Base-by-base conservation (phyloP, 1,140 invertebrate genomes). In the Chelonus insularis region DNA sequence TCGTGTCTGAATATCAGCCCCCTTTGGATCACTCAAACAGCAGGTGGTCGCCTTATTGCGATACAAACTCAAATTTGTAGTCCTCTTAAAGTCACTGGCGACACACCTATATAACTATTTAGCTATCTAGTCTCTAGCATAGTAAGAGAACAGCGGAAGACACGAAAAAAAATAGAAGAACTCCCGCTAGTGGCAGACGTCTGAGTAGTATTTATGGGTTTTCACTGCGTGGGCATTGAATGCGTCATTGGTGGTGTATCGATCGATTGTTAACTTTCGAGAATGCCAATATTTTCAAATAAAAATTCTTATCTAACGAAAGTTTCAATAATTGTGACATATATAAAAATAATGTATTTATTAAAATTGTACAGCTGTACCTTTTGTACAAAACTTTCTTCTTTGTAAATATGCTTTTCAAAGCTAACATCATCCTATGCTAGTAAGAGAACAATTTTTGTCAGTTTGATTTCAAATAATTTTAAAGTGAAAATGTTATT, bases 41-140 rank as follows among this genome's bases (percentile, higher is more conserved):
- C 50, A 25, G 50, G 50, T 16, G 50, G 50, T 14, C 25, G 6
- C n/a, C 50, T 52, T 52, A 52, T 52, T 52, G 25, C 25, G n/a
- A 52, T 25, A 11, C 14, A 36, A 16, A 52, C 50, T 16, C 16
- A 16, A 43, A 43, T 43, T 43, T 18, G 25, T 29, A 29, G n/a
- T n/a, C n/a, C n/a, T 39, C 37, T 39, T 14, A 39, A 16, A 16
- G 14, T 47, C 21, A 1, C 6, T 52, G 32, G 29, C 25, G 32
- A 34, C 25, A 36, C 50, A 34, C n/a, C 50, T 52, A 52, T 34
- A 45, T 7, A 6, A 25, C 14, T 34, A 54, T 34, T 12, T 25
- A n/a, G 48, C 21, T 34, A 43, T 52, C 11, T 56, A 39, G 37
- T 34, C 32, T 8, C 32, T 11, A 7, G n/a, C 7, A 34, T 7